A percentile compares a stretch with the other conserved stretches of the same genome.
Conservation (phyloP, 2,797 vertebrate genomes). For the Gambusia yucatana region DNA sequence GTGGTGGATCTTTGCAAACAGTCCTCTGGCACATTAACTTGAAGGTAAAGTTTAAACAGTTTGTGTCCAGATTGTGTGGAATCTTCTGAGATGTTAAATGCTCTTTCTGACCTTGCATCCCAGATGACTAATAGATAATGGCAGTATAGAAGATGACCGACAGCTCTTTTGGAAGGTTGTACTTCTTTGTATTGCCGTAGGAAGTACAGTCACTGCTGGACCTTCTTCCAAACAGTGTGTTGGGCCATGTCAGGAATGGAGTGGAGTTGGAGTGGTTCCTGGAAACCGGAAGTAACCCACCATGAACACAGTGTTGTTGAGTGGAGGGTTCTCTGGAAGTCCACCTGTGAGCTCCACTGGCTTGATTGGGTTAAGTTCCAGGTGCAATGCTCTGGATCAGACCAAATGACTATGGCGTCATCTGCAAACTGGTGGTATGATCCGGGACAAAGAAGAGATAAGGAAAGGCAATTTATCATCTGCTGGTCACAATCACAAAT, state of each 20-base stretch:
- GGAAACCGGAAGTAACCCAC: neutral
- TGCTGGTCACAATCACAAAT: neutral
- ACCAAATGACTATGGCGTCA: no score
- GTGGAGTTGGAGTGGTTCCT: neutral
- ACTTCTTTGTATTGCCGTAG: neutral
- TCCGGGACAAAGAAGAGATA: no score
- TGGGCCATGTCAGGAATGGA: neutral
- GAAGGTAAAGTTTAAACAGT: neutral
- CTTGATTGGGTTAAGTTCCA: neutral
- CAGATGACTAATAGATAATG: neutral
- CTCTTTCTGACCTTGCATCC: neutral
- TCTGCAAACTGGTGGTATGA: no score
- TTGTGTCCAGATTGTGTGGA: neutral
- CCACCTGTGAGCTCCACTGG: neutral
- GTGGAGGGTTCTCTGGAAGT: neutral
- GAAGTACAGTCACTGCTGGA: neutral
- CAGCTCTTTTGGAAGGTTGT: neutral
- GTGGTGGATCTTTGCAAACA: neutral
- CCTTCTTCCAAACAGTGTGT: neutral
- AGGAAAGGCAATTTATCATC: neutral
- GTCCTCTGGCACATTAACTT: neutral
- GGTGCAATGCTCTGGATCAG: neutral
- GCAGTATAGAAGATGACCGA: neutral
- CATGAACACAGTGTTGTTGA: neutral
- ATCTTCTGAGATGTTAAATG: neutral